Conservation (phyloP, 2,113 vertebrate species). For the Odontesthes bonariensis region DNA sequence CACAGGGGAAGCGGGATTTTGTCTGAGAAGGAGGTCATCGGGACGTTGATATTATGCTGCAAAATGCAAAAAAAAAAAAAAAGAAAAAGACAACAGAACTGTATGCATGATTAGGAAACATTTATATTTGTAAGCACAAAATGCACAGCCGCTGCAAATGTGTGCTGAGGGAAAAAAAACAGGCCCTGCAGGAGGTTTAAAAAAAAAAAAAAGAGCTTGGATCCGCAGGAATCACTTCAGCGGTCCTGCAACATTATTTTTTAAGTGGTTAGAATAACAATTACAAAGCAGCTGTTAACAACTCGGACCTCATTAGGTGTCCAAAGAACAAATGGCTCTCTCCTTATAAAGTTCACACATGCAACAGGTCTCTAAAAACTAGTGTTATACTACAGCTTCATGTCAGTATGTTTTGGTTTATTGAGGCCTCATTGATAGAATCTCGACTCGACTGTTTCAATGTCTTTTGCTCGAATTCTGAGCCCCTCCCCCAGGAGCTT, state of each 20-base stretch:
- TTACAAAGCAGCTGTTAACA: too few relatives aligned
- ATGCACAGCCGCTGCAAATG: too few relatives aligned
- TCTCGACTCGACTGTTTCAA: too few relatives aligned
- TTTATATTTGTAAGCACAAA: slow-evolving; percentile 8
- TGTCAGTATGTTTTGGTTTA: slow-evolving; percentile 9
- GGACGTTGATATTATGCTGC: slow-evolving; percentile 1
- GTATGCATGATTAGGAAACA: neutral
- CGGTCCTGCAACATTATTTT: too few relatives aligned
- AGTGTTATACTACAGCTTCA: neutral
- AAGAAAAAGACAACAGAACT: slow-evolving; percentile 4
- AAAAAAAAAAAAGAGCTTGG: too few relatives aligned
- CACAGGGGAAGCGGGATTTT: slow-evolving; percentile 2
- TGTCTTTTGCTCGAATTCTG: neutral
- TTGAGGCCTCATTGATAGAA: neutral
- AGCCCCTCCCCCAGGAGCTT: neutral
- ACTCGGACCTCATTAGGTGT: too few relatives aligned
- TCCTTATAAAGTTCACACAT: neutral
- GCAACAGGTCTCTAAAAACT: neutral
- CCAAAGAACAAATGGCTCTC: too few relatives aligned
- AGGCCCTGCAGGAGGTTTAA: too few relatives aligned
- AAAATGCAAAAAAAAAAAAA: slow-evolving; percentile 8
- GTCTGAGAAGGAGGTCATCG: slow-evolving; percentile 9
- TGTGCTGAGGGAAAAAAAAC: too few relatives aligned
- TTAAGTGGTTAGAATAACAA: too few relatives aligned
- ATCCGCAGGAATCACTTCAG: too few relatives aligned